Base-by-base conservation (phyloP, 2,888 invertebrate species). In the Watsonalla cultraria region DNA sequence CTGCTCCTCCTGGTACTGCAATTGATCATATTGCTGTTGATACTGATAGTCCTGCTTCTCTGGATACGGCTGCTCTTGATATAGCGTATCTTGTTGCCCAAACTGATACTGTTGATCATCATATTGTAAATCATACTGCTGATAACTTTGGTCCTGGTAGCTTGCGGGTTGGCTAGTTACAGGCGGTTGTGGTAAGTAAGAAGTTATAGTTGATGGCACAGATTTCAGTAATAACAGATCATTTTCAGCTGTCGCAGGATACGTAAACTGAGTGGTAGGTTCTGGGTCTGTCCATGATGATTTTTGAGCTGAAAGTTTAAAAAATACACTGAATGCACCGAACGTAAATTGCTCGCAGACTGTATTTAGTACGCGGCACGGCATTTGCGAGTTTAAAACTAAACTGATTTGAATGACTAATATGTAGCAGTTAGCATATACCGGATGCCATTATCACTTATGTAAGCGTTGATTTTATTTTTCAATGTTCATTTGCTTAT, bases 301-400 rank as follows among this genome's bases (percentile, higher is more conserved):
- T 74, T 88, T 89, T 78, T 89, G 90, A 78, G 86, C 90, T 90
- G 90, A 58, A 89, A 90, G 60, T 65, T 80, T 77, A 67, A 77
- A 82, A 52, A 81, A 70, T 60, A 68, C 65, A 68, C 76, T 79
- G 58, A 82, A 80, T 65, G 82, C 58, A 62, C 72, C 74, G 57
- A 67, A 68, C 7, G 74, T 66, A 7, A 77, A 62, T 37, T 75
- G 65, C 35, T 82, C 75, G 66, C 81, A 86, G 49, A 83, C 61
- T 59, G 56, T 62, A 54, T 77, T 54, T 53, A 82, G 73, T 42
- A 80, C 58, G 50, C 72, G 72, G 59, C 75, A 76, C 66, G 78
- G 72, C 84, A 84, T 86, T 65, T 66, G 61, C 55, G 61, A 51
- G 57, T 55, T 53, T 53, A 54, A 63, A 68, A 61, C 60, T 66